Evolutionary conservation across 2,113 vertebrate genomes (phyloP), one percentile per base, ranked within the genome.

Genomic region (Diphyllodes magnificus): DNA sequence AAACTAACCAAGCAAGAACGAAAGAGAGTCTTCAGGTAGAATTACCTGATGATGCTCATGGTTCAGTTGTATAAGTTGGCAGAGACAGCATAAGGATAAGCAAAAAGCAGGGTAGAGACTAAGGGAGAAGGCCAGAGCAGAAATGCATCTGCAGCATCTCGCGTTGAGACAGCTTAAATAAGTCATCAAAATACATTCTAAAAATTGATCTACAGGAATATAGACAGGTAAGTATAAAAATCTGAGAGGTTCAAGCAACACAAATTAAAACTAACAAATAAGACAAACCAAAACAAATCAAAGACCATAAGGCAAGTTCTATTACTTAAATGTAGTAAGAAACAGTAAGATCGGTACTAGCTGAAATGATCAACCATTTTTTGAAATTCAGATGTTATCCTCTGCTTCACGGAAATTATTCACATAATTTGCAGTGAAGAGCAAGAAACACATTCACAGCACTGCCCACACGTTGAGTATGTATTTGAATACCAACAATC

Each of bases 11-110:
- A 45, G 15, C 30, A 6, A 42, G 33, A 60, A 70, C 9, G 15
- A 60, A 53, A 79, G 20, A 47, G 13, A 57, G 14, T 75, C 40
- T 86, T 59, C 60, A 83, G 28, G 35, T 10, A 87, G 50, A 15
- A 70, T 17, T 35, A 70, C 20, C 40, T 40, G 35, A 59, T 37
- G 35, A 12, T 40, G n/a, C 33, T 60, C 68, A 45, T 0, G 3
- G 50, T 56, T 71, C 8, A 1, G 42, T n/a, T 0, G 0, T 17
- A 30, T 20, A 45, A 61, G 11, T 3, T 65, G 33, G 37, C 50
- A 90, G 28, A 44, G 18, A 69, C 1, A 24, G 22, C 3, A 3
- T 25, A 65, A 65, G 22, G 33, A 60, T 17, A 66, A 65, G 22
- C 35, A 60, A 15, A 66, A 84, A 54, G 33, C 40, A 60, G 14